Evolutionary conservation across 2,113 vertebrate genomes (phyloP), one percentile per base, ranked within the genome.

Genomic region (human (Homo sapiens)): DNA sequence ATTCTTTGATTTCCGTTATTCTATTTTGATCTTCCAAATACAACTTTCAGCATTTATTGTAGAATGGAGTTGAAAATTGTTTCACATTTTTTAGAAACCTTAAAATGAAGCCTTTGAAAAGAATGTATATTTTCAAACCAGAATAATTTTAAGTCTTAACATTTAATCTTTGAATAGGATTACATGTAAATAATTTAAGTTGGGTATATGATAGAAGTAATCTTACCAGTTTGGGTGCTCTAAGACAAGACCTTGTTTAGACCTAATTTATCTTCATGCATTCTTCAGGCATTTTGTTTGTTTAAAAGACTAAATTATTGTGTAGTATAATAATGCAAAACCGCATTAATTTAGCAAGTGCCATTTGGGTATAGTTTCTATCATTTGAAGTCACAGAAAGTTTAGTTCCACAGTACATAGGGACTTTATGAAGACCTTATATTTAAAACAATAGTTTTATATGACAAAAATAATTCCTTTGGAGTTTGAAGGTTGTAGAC

Each of bases 21-120:
- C 88, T 80, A 76, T 93, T 94, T 97, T 90, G 38, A 9, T 82
- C 35, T 73, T 94, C 94, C 16, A 90, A 92, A 94, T 92, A 66
- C 8, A 82, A 48, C 45, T 92, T 95, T 86, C 3, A 59, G 6
- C 38, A 70, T 94, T 97, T 93, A 93, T 40, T 87, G 25, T 75
- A 95, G 17, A 76, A 83, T 86, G 57, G 23, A 89, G 8, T 89
- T 97, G 55, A 20, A 96, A 79, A 83, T 72, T 87, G 9, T 48
- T 83, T 93, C 35, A 78, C 25, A n/a, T 82, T 88, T 75, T 93
- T 92, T 82, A 90, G 45, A 94, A 89, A 86, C 14, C 16, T 87
- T 72, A 94, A 95, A 90, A 61, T 85, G 45, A 96, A 55, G 8
- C 38, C 79, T 94, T 94, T 81, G 12, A 35, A 94, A 92, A 89